Percentiles rank a stretch among this genome's conserved stretches.
Conservation (phyloP, 1,140 invertebrate species). For the Gryllus bimaculatus region DNA sequence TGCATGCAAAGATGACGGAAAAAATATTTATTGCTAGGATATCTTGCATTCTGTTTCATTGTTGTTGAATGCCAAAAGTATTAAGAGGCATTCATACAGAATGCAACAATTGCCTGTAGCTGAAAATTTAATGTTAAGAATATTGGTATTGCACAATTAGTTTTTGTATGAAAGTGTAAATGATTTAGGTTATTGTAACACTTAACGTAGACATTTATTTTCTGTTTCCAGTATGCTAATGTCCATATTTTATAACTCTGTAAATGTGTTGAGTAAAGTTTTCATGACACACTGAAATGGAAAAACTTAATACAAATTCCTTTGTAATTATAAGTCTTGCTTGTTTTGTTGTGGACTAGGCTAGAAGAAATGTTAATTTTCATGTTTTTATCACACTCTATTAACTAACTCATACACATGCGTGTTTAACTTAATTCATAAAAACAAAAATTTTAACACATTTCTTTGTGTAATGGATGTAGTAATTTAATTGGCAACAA, state of each 20-base stretch:
- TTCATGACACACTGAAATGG: background rate
- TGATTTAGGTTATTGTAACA: background rate
- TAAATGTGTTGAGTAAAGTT: slow-evolving; percentile 5
- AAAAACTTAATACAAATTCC: background rate
- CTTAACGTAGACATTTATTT: background rate
- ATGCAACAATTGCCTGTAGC: background rate
- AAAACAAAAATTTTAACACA: slow-evolving; percentile 9
- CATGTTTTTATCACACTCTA: slow-evolving; percentile 15
- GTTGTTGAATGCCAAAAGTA: background rate
- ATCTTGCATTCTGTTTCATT: background rate
- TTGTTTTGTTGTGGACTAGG: background rate
- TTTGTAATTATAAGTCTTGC: background rate
- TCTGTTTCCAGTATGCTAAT: background rate
- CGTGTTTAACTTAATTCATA: slow-evolving; percentile 19
- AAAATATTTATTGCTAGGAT: background rate
- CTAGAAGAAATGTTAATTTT: background rate
- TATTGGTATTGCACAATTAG: slow-evolving; percentile 1
- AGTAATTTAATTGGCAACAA: slow-evolving; percentile 8
- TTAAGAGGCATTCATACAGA: background rate
- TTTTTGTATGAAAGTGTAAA: slow-evolving; percentile 6
- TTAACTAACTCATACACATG: slow-evolving; percentile 14
- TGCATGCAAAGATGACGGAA: background rate
- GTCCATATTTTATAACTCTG: slow-evolving; percentile 5
- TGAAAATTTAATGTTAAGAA: background rate
- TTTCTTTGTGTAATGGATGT: slow-evolving; percentile 13